Conservation (phyloP, 2,888 invertebrate genomes). For the Caradrina clavipalpis region DNA sequence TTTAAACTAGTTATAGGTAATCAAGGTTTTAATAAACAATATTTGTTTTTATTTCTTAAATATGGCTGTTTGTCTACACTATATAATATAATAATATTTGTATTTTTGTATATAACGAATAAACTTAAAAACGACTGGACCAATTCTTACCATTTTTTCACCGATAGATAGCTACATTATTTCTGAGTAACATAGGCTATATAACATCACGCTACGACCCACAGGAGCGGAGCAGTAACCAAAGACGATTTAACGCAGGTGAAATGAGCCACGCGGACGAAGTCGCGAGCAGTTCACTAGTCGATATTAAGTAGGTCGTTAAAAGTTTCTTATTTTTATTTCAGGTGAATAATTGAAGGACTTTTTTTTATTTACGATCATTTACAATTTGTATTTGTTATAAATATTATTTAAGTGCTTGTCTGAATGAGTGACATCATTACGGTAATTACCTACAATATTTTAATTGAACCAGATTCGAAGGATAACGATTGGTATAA, state of each 20-base stretch:
- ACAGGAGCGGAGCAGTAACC: too few relatives aligned
- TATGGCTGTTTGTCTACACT: neutral
- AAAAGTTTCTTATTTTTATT: neutral
- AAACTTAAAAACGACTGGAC: too few relatives aligned
- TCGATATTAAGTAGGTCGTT: constrained; percentile 6
- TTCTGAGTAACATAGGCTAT: too few relatives aligned
- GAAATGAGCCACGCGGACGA: too few relatives aligned
- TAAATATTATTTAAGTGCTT: constrained; percentile 1
- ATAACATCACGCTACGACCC: too few relatives aligned
- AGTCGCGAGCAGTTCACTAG: too few relatives aligned
- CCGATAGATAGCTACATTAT: too few relatives aligned
- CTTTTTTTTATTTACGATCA: constrained; percentile 19
- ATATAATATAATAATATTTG: too few relatives aligned
- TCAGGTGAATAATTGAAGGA: constrained; percentile 7
- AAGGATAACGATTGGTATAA: neutral
- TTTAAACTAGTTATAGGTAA: constrained; percentile 27
- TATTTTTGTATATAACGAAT: too few relatives aligned
- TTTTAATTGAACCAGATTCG: constrained; percentile 5
- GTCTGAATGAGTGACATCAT: constrained; percentile 1
- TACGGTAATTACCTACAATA: neutral
- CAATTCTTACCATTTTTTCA: too few relatives aligned
- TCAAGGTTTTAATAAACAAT: constrained; percentile 49
- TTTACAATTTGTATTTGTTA: neutral
- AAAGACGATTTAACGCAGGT: too few relatives aligned
- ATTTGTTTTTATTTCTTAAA: constrained; percentile 12